Conservation (phyloP, 1,140 invertebrate genomes). For the Pentalonia nigronervosa region DNA sequence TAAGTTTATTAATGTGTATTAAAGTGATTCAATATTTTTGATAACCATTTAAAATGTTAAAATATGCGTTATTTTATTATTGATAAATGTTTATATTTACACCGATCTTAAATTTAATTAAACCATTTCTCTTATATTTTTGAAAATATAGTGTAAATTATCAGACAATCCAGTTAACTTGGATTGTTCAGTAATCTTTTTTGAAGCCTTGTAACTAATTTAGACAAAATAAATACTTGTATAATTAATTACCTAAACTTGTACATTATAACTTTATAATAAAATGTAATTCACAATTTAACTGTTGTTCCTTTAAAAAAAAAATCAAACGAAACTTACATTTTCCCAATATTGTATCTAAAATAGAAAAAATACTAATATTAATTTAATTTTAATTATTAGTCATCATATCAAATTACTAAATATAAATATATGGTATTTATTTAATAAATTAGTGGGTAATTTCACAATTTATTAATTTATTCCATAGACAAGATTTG, state of each 20-base stretch:
- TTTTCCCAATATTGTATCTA: background rate
- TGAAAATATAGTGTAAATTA: conserved; percentile 33
- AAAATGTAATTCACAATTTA: conserved; percentile 43
- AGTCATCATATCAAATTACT: background rate
- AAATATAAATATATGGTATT: no score
- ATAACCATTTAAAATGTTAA: conserved; percentile 21
- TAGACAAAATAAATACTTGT: background rate
- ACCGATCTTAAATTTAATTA: background rate
- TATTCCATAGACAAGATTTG: no score
- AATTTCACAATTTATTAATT: no score
- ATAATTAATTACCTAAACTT: conserved; percentile 37
- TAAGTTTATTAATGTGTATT: conserved; percentile 50
- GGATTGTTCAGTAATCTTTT: conserved; percentile 40
- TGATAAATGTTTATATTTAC: conserved; percentile 39
- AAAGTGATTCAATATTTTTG: conserved; percentile 46
- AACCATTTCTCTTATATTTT: background rate
- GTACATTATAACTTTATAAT: conserved; percentile 33
- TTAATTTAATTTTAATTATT: background rate
- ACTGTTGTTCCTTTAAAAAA: background rate
- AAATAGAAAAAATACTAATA: background rate
- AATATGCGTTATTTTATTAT: conserved; percentile 33
- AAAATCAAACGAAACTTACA: background rate
- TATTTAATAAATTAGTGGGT: no score
- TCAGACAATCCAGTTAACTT: background rate
- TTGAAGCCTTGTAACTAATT: background rate